phyloP scores from a whole-genome alignment of 2,888 invertebrate genomes.

The Phoenoteleia sp. region DNA sequence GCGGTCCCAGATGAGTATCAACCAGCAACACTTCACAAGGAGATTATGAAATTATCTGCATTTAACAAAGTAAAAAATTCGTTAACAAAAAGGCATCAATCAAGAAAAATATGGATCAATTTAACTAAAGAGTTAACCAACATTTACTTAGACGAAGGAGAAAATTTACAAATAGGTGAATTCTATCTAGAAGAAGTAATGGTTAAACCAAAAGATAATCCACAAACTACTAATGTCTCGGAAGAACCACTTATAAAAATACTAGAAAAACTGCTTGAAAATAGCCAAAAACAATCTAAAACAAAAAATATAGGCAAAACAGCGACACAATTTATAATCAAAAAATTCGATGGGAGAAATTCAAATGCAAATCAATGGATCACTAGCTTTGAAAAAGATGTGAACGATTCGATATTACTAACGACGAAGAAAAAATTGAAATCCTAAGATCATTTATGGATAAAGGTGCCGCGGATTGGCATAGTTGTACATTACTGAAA shows the following conservation, averaged over 20 bases:
- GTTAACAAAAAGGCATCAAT: slow-evolving; percentile 71
- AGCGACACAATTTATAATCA: slow-evolving; percentile 73
- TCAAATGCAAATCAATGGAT: slow-evolving; percentile 73
- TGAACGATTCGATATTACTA: slow-evolving; percentile 66
- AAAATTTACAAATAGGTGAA: slow-evolving; percentile 64
- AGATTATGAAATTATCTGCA: slow-evolving; percentile 39
- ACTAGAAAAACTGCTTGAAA: background rate
- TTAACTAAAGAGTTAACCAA: slow-evolving; percentile 53
- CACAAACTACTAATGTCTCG: background rate
- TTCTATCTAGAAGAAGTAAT: slow-evolving; percentile 46
- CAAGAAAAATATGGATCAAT: slow-evolving; percentile 72
- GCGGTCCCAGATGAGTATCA: slow-evolving; percentile 59
- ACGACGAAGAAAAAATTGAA: slow-evolving; percentile 73
- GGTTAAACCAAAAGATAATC: slow-evolving; percentile 15
- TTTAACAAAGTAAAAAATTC: slow-evolving; percentile 71
- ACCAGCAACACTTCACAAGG: slow-evolving; percentile 50
- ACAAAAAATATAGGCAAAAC: no score
- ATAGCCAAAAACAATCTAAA: slow-evolving; percentile 55
- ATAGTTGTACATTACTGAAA: slow-evolving; percentile 54
- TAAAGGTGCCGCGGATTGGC: slow-evolving; percentile 74
- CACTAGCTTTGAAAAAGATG: slow-evolving; percentile 75
- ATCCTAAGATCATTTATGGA: slow-evolving; percentile 73
- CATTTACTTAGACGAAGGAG: slow-evolving; percentile 70
- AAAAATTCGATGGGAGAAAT: slow-evolving; percentile 72
- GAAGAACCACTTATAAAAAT: background rate